These are phyloP conservation scores for Sycophaga agraensis DNA, from an alignment of 1,140 invertebrate genomes.

Conservation along the genomic window DNA sequence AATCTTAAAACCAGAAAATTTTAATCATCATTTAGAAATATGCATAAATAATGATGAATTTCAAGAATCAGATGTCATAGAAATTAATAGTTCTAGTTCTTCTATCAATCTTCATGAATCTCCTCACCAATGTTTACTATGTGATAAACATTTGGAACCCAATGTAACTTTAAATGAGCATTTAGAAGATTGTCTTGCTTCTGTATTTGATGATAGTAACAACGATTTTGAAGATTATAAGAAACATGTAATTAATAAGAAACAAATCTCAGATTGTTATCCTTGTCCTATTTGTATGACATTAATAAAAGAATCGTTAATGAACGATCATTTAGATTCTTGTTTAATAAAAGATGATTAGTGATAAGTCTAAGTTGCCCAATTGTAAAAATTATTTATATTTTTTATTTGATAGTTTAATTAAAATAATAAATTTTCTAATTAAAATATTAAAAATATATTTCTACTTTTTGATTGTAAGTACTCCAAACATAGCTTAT, in stretches of 20 bases:
- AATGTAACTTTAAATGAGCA: constrained; percentile 61
- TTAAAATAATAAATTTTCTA: neutral
- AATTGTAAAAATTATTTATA: neutral
- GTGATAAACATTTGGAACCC: constrained; percentile 57
- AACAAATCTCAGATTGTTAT: constrained; percentile 31
- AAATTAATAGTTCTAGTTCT: constrained; percentile 34
- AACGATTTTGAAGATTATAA: constrained; percentile 12
- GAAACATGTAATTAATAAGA: neutral
- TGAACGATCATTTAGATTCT: constrained; percentile 52
- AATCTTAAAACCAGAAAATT: constrained; percentile 44
- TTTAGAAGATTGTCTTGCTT: constrained; percentile 64
- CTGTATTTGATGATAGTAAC: constrained; percentile 44
- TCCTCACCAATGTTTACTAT: constrained; percentile 62
- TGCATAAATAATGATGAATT: constrained; percentile 6
- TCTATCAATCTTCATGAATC: constrained; percentile 11
- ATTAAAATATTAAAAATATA: no score
- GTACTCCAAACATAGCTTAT: no score
- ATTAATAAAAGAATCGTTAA: constrained; percentile 39
- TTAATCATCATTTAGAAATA: constrained; percentile 62
- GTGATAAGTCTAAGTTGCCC: neutral
- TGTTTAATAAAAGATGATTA: constrained; percentile 35
- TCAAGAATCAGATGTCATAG: constrained; percentile 23
- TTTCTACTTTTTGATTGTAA: no score
- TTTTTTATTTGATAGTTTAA: neutral
- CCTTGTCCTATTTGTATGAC: constrained; percentile 52